phyloP scores from a whole-genome alignment of 1,140 invertebrate genomes.

The Spodoptera frugiperda region DNA sequence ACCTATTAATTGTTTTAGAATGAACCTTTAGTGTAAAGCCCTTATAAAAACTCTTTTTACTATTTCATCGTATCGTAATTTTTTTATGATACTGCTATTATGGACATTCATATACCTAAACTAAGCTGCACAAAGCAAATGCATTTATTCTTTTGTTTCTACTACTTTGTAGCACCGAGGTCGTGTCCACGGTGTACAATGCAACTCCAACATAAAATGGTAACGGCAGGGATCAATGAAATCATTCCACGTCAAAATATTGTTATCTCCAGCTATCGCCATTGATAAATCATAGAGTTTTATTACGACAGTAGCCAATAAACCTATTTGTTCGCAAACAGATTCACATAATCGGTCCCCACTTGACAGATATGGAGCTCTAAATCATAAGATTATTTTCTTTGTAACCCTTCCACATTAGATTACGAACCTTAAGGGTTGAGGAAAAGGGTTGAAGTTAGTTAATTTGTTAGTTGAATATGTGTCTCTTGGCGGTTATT shows the following conservation, averaged over 20 bases:
- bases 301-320: conserved; percentile 78
- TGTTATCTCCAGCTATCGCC: conserved; percentile 56
- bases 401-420: conserved; percentile 51
- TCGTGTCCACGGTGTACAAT: conserved; percentile 16
- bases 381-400: conserved; percentile 77
- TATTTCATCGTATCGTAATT: too few species aligned
- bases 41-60: too few species aligned
- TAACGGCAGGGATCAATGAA: conserved; percentile 42
- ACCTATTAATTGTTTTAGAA: too few species aligned
- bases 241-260: conserved; percentile 55
- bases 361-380: conserved; percentile 73
- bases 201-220: conserved; percentile 39
- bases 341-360: conserved; percentile 73
- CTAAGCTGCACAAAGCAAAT: background rate
- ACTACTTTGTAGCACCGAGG: conserved; percentile 3
- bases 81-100: too few species aligned
- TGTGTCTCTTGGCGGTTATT: conserved; percentile 58
- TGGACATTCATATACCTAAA: too few species aligned
- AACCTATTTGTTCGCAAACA: conserved; percentile 80
- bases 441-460: conserved; percentile 45
- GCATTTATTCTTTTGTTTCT: conserved; percentile 25
- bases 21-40: too few species aligned
- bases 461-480: background rate
- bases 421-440: conserved; percentile 50
- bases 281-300: conserved; percentile 71